Base-by-base conservation (phyloP, 2,888 invertebrate species). In the Drosophila gaucha region DNA sequence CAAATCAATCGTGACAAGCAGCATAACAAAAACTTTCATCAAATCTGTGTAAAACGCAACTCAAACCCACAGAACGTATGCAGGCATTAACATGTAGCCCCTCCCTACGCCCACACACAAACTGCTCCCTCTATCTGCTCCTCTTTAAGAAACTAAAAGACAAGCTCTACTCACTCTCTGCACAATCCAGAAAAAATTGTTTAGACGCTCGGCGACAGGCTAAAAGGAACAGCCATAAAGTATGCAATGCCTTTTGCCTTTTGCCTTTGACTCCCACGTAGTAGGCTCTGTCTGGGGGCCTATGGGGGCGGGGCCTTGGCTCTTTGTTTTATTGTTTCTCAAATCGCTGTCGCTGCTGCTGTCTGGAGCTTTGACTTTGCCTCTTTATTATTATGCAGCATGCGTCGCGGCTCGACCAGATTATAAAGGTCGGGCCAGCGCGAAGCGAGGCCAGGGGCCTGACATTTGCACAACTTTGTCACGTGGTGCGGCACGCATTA, bases 291-390 rank as follows among this genome's bases (percentile, higher is more conserved):
- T 54, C 33, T 33, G 35, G 51, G 62, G 39, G 36, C 57, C 41
- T 30, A 43, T 5, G 46, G 22, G 24, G 41, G 6, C 16, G 30
- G 46, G 26, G 20, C 47, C 26, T 28, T 57, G 58, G 65, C 56
- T 72, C 60, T 76, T 76, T 76, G 77, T 76, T 76, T 76, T 76
- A 76, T 76, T 76, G 77, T 76, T 76, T 73, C 77, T 69, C 59
- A 69, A 76, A 76, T 73, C 75, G 77, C 69, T 68, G 71, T 41
- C 64, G 46, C 35, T 47, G 31, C 43, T 46, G 60, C 43, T 74
- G 57, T 71, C 77, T 72, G 46, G 49, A 57, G 68, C 72, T 73
- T 74, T 72, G 68, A 57, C 74, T 68, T 68, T 64, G 72, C 55
- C 43, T 57, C 64, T 77, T 77, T 77, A 70, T 64, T 77, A 74